Conservation (phyloP, 2,113 vertebrate species). For the Antigone vipio region DNA sequence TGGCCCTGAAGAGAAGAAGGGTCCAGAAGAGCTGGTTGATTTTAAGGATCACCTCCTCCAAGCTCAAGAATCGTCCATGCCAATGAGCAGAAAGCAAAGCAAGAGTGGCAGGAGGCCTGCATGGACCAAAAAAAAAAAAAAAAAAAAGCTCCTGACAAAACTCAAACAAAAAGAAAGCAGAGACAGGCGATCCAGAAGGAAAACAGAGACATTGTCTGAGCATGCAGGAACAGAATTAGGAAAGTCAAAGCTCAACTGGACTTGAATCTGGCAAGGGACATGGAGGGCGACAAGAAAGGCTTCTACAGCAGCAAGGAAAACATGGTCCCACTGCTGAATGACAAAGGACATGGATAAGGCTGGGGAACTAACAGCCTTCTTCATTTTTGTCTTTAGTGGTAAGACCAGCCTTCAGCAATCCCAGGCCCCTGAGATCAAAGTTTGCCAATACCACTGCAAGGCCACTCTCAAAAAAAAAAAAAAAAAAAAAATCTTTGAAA, state of each 20-base stretch:
- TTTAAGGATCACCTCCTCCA: neutral
- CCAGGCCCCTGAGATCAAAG: neutral
- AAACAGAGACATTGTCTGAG: neutral
- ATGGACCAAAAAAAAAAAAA: neutral
- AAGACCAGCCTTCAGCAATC: neutral
- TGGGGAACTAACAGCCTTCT: neutral
- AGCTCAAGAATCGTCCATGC: neutral
- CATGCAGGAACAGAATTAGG: neutral
- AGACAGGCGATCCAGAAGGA: neutral
- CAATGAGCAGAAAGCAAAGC: neutral
- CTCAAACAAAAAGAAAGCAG: neutral
- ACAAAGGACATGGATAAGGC: neutral
- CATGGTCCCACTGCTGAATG: neutral
- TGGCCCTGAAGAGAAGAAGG: neutral
- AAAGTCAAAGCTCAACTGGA: neutral
- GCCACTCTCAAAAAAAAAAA: neutral
- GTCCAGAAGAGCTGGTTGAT: neutral
- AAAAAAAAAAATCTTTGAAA: neutral
- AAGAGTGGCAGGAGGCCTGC: neutral
- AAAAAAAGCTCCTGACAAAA: neutral
- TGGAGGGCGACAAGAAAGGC: neutral
- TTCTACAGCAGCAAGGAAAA: neutral
- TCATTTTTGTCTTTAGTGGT: neutral
- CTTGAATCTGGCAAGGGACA: neutral
- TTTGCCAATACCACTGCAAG: neutral